phyloP scores from a whole-genome alignment of 2,113 vertebrate species.

The Calyptomena viridis region DNA sequence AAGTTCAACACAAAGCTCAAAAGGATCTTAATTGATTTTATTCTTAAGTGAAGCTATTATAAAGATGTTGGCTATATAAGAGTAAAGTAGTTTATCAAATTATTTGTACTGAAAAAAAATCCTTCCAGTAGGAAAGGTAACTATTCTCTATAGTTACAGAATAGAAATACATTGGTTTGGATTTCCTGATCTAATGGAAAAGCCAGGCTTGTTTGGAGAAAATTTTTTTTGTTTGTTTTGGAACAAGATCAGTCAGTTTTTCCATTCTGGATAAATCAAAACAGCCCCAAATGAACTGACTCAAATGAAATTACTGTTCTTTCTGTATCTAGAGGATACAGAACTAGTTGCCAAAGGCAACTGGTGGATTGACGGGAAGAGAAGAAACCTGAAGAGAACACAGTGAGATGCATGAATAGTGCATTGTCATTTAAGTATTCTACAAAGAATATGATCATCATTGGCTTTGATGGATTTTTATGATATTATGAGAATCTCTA shows the following conservation, averaged over 20 bases:
- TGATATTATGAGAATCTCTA: not conserved
- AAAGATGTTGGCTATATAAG: not conserved
- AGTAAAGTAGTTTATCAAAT: not conserved
- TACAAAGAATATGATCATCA: not conserved
- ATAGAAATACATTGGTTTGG: not conserved
- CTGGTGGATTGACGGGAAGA: not conserved
- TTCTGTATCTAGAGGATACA: not conserved
- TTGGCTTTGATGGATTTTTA: not conserved
- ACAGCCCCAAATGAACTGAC: not conserved
- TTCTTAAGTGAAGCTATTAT: not conserved
- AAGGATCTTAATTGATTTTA: not conserved
- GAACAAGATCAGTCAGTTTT: not conserved
- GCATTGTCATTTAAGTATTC: not conserved
- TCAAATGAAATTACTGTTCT: not conserved
- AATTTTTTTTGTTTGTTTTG: not conserved
- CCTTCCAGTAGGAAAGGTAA: not conserved
- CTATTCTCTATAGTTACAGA: not conserved
- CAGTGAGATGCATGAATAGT: not conserved
- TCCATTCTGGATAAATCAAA: not conserved
- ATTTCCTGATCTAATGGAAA: not conserved
- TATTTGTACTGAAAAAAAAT: not conserved
- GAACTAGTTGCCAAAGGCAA: slow-evolving; percentile 1
- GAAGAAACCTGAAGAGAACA: not conserved
- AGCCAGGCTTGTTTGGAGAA: not conserved
- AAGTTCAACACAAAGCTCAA: not conserved